These are phyloP conservation scores for Ceyx margarethae DNA, from an alignment of 2,113 vertebrate genomes.

Conservation along the genomic window DNA sequence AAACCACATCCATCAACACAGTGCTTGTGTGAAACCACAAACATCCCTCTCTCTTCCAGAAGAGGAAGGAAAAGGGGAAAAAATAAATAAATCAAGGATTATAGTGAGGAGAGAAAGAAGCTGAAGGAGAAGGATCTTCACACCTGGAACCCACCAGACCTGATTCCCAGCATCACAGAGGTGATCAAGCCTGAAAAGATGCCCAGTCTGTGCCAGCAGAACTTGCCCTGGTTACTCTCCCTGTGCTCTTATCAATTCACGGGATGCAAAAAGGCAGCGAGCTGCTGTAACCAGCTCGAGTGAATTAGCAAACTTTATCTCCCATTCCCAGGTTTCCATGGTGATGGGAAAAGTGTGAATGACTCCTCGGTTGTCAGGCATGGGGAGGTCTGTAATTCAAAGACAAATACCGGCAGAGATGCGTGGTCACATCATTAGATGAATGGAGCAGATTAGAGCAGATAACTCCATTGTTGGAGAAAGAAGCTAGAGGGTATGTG, in stretches of 20 bases:
- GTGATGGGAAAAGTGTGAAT: neutral
- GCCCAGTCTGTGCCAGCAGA: fast-evolving
- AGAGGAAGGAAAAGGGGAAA: neutral
- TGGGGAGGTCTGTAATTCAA: fast-evolving
- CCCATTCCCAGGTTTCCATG: conserved; percentile 31
- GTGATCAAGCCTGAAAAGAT: neutral
- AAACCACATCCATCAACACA: fast-evolving
- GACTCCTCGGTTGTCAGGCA: neutral
- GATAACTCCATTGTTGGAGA: fast-evolving
- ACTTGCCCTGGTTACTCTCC: neutral
- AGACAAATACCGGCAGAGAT: neutral
- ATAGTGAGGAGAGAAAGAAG: neutral
- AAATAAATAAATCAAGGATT: neutral
- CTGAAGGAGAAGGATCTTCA: neutral
- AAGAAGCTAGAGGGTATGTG: fast-evolving
- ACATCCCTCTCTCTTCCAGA: neutral
- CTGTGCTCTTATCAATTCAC: fast-evolving
- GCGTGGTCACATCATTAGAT: neutral
- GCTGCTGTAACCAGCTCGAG: neutral
- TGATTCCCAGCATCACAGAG: fast-evolving
- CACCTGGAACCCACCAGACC: neutral
- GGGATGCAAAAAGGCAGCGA: neutral
- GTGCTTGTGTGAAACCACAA: neutral
- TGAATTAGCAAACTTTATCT: neutral
- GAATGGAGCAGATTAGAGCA: neutral